Conservation (phyloP, 2,888 invertebrate genomes). For the Erebia palarica region DNA sequence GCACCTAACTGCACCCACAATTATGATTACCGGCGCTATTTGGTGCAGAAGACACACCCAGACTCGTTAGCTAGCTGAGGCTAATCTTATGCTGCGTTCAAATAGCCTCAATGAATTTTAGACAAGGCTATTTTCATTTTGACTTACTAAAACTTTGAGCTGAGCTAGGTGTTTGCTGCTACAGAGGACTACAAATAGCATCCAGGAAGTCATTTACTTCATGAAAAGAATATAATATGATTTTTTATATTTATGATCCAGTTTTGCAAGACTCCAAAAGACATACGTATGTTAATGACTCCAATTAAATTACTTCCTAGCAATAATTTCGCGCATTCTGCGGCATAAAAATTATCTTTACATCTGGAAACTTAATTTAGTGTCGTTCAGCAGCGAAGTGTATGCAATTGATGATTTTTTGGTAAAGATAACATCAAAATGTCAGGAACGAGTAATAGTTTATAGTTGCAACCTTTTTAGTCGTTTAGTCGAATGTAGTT, state of each 20-base stretch:
- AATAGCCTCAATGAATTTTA: slow-evolving; percentile 41
- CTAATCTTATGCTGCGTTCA: slow-evolving; percentile 70
- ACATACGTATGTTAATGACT: slow-evolving; percentile 34
- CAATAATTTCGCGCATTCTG: slow-evolving; percentile 36
- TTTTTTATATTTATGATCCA: slow-evolving; percentile 30
- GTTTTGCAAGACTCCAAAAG: slow-evolving; percentile 31
- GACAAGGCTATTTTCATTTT: slow-evolving; percentile 24
- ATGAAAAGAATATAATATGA: slow-evolving; percentile 24
- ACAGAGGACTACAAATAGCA: slow-evolving; percentile 27
- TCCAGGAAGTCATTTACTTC: slow-evolving; percentile 38
- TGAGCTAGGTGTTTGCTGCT: neutral
- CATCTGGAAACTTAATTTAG: slow-evolving; percentile 36
- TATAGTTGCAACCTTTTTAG: slow-evolving; percentile 32
- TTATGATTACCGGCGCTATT: slow-evolving; percentile 72
- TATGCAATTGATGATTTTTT: slow-evolving; percentile 34
- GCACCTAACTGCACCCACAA: slow-evolving; percentile 73
- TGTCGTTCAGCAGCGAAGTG: slow-evolving; percentile 34
- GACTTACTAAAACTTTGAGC: slow-evolving; percentile 22
- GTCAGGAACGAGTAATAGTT: slow-evolving; percentile 26
- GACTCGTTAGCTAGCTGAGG: slow-evolving; percentile 65
- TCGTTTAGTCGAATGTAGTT: slow-evolving; percentile 27
- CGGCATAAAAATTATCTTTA: slow-evolving; percentile 38
- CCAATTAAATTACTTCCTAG: slow-evolving; percentile 40
- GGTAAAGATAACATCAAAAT: slow-evolving; percentile 33
- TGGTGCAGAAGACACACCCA: slow-evolving; percentile 78